These are phyloP conservation scores for Blastobasis lacticolella DNA, from an alignment of 2,888 invertebrate genomes.

Conservation along the genomic window DNA sequence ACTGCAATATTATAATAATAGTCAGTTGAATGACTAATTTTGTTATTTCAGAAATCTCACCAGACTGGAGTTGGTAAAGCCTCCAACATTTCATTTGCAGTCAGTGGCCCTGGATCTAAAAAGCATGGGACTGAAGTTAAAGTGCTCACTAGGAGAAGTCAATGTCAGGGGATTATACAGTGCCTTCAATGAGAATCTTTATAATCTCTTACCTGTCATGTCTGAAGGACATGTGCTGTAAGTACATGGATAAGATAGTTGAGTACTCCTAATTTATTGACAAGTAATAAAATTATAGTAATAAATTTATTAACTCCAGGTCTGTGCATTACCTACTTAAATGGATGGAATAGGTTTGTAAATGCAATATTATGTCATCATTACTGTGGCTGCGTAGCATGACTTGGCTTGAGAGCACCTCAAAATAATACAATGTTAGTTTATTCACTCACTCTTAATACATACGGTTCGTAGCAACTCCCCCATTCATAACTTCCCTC, in stretches of 20 bases:
- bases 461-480: no score
- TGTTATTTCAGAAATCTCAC: slow-evolving; percentile 48
- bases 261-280: slow-evolving; percentile 1
- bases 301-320: no score
- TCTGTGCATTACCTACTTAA: no score
- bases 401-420: no score
- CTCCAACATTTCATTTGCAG: slow-evolving; percentile 64
- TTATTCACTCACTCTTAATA: no score
- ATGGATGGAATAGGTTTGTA: no score
- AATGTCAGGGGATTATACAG: slow-evolving; percentile 59
- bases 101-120: slow-evolving; percentile 50
- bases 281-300: neutral
- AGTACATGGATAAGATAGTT: slow-evolving; percentile 24
- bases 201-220: slow-evolving; percentile 61
- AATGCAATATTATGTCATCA: no score
- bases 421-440: no score
- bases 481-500: no score
- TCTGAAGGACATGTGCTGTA: slow-evolving; percentile 65
- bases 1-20: no score
- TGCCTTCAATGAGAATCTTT: slow-evolving; percentile 65
- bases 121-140: slow-evolving; percentile 50
- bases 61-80: slow-evolving; percentile 50
- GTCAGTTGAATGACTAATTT: no score
- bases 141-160: slow-evolving; percentile 63
- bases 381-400: no score